Evolutionary conservation across 2,797 vertebrate genomes (phyloP).

Genomic region (Aphelocoma californica): DNA sequence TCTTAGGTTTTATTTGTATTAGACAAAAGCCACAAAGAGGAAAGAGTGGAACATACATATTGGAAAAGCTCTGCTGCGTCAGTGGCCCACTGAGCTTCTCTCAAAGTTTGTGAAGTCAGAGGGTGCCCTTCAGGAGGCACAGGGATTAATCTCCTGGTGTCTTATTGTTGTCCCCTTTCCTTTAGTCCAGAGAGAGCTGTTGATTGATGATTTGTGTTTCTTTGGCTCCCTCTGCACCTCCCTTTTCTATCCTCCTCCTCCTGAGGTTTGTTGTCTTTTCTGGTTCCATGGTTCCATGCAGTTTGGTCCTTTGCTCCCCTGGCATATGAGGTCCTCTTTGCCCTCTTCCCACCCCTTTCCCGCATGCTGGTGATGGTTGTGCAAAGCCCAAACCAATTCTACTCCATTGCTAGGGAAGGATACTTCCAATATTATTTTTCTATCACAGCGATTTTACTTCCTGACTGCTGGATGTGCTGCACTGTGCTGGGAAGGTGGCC

Average conservation of each 20-base stretch:
- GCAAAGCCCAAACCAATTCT: background rate
- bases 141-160: background rate
- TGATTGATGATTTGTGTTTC: background rate
- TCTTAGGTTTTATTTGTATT: background rate
- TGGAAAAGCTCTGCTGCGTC: background rate
- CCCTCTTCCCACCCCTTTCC: background rate
- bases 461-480: background rate
- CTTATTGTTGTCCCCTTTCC: background rate
- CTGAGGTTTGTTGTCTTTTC: background rate
- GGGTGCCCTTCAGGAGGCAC: background rate
- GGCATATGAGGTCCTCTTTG: background rate
- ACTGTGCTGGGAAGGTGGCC: slow-evolving; percentile 17
- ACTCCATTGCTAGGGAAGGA: background rate
- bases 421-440: background rate
- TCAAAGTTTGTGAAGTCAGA: background rate
- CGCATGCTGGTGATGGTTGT: accelerated
- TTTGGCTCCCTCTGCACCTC: background rate
- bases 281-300: background rate
- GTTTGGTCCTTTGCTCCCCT: background rate
- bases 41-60: background rate
- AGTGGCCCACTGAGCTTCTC: background rate
- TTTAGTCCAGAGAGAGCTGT: background rate
- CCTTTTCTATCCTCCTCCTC: background rate
- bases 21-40: background rate
- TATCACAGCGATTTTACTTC: background rate